These are phyloP conservation scores for Amphipyra berbera DNA, from an alignment of 2,888 invertebrate genomes.

Conservation along the genomic window DNA sequence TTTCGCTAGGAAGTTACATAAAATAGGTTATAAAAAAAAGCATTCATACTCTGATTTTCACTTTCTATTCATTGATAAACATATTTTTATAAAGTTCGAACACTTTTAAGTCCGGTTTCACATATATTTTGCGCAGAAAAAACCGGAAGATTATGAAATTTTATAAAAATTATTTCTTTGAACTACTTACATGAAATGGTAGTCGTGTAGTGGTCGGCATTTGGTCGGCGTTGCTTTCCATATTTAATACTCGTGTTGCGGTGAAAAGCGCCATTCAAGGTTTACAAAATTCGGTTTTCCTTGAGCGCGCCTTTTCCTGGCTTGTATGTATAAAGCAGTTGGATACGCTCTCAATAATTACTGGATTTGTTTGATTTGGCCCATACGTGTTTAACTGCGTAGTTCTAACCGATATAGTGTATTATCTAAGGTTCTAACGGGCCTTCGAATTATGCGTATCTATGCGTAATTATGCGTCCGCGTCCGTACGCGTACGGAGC, in stretches of 20 bases:
- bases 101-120: conserved; percentile 35
- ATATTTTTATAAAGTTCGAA: conserved; percentile 43
- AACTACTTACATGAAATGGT: conserved; percentile 58
- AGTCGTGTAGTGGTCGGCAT: conserved; percentile 54
- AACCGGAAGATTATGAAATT: conserved; percentile 38
- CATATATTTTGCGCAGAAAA: conserved; percentile 42
- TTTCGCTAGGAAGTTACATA: too few relatives aligned
- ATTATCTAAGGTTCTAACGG: too few relatives aligned
- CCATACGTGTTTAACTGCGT: conserved; percentile 16
- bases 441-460: too few relatives aligned
- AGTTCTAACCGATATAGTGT: too few relatives aligned
- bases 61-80: conserved; percentile 20
- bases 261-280: conserved; percentile 61
- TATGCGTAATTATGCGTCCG: too few relatives aligned
- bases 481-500: too few relatives aligned
- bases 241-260: conserved; percentile 70
- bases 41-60: too few relatives aligned
- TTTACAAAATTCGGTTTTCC: conserved; percentile 60
- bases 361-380: conserved; percentile 42
- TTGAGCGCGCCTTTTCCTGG: conserved; percentile 31
- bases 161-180: conserved; percentile 56
- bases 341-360: conserved; percentile 29
- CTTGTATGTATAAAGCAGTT: conserved; percentile 23
- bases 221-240: conserved; percentile 64
- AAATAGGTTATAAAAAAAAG: too few relatives aligned